phyloP scores from a whole-genome alignment of 2,797 vertebrate genomes.

The Tiaroga cobitis region DNA sequence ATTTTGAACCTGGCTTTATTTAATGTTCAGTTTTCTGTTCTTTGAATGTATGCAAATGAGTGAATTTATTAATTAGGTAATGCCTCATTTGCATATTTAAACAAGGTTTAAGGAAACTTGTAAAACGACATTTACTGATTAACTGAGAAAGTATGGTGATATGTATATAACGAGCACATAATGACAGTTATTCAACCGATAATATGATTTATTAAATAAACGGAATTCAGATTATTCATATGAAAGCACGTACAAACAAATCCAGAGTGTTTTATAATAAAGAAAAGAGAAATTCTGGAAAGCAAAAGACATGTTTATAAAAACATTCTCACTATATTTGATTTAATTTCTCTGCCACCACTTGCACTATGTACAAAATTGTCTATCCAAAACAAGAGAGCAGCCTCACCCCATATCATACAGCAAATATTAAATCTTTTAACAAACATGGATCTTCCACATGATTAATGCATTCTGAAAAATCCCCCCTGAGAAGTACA shows the following conservation, averaged over 20 bases:
- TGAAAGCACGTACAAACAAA: constrained; percentile 43
- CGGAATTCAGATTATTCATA: constrained; percentile 18
- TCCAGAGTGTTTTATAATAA: constrained; percentile 8
- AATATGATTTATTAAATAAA: constrained; percentile 51
- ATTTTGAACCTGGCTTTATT: neutral
- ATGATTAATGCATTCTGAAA: constrained; percentile 41
- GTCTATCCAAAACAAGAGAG: constrained; percentile 17
- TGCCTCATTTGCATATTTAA: neutral
- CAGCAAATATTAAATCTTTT: constrained; percentile 30
- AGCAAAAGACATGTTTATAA: constrained; percentile 21
- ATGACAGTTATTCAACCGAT: neutral
- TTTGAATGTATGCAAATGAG: neutral
- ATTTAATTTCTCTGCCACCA: constrained; percentile 7
- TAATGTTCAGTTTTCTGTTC: neutral
- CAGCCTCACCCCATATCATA: constrained; percentile 21
- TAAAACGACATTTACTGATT: neutral
- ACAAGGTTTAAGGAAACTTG: neutral
- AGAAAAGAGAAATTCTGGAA: constrained; percentile 13
- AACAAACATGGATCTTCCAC: constrained; percentile 41
- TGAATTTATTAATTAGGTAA: neutral
- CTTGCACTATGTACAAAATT: constrained; percentile 48
- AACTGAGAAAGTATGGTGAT: neutral
- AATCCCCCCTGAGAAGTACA: constrained; percentile 55
- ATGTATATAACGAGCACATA: neutral
- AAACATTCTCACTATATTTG: constrained; percentile 1